These are phyloP conservation scores for Pogonomyrmex barbatus DNA, from an alignment of 1,140 invertebrate genomes.

Conservation along the genomic window DNA sequence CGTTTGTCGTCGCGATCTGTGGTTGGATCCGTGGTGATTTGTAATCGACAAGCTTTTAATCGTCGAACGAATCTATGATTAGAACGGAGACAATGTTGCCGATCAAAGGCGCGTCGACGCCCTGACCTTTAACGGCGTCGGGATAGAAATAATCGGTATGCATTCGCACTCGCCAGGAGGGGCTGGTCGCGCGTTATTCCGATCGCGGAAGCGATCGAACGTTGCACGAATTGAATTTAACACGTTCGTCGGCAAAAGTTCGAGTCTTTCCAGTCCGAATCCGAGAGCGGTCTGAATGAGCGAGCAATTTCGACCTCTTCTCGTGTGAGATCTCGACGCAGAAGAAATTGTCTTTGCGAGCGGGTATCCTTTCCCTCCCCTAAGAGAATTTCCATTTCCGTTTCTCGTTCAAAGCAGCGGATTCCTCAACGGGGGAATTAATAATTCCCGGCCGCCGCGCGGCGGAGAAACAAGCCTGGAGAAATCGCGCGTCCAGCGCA, in stretches of 20 bases:
- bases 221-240: background rate
- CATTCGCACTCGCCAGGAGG: slow-evolving; percentile 47
- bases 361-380: no score
- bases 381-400: background rate
- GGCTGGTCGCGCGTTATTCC: slow-evolving; percentile 10
- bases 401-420: slow-evolving; percentile 28
- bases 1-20: slow-evolving; percentile 47
- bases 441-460: slow-evolving; percentile 23
- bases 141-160: slow-evolving; percentile 60
- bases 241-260: background rate
- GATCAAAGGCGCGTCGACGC: slow-evolving; percentile 19
- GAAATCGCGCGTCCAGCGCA: slow-evolving; percentile 33
- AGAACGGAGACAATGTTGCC: slow-evolving; percentile 52
- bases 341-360: background rate
- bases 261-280: background rate
- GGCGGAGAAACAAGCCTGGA: slow-evolving; percentile 7
- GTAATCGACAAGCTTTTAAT: slow-evolving; percentile 38
- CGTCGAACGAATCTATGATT: slow-evolving; percentile 47
- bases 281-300: background rate
- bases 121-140: slow-evolving; percentile 50
- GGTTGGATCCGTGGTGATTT: slow-evolving; percentile 50
- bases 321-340: background rate
- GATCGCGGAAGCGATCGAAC: slow-evolving; percentile 20
- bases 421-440: slow-evolving; percentile 40
- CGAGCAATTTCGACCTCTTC: background rate